Base-by-base conservation (phyloP, 92 coral and sea anemone species). In the Muricea muricata region DNA sequence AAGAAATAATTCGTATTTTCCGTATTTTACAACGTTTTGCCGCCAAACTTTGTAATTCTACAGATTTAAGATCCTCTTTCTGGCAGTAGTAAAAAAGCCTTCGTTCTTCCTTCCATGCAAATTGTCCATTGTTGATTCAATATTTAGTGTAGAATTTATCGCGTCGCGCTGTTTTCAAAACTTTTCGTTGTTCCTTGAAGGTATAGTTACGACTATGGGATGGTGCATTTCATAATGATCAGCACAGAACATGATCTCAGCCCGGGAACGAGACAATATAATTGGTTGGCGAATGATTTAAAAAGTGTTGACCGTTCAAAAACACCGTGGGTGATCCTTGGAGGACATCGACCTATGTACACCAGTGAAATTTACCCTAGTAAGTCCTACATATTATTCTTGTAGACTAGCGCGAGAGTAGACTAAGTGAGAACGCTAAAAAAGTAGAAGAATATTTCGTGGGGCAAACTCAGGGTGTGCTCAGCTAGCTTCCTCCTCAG, bases 331-430 rank as follows among this genome's bases (percentile, higher is more conserved):
- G 91, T 96, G 25, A 77, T 93, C 41, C 87, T 93, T 3, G 91
- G 92, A 37, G 99, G 99, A 0, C 99, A 96, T 68, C 87, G 99
- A 79, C 93, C 99, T n/a, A 96, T 96, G 99, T 96, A 96, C 80
- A 70, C 96, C 41, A 96, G 99, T 74, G 94, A 96, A 82, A 87
- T 75, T 63, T 90, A 50, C 3, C 55, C 82, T 1, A 60, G 93
- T 90, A 42, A 4, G 42, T 37, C n/a, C n/a, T n/a, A n/a, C 5
- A 37, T 37, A 37, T 4, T 37, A 37, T 37, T 9, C 42, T 37
- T 37, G 42, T 52, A 17, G 24, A 18, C 20, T 23, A 52, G 50
- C 50, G 18, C 18, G 18, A 52, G 5, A 52, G 24, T 37, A 4
- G 42, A 37, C 42, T 9, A 37, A 37, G 9, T 37, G 5, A 37